Evolutionary conservation across 1,140 invertebrate genomes (phyloP).

Genomic region (Thalassaphorura encarpata): DNA sequence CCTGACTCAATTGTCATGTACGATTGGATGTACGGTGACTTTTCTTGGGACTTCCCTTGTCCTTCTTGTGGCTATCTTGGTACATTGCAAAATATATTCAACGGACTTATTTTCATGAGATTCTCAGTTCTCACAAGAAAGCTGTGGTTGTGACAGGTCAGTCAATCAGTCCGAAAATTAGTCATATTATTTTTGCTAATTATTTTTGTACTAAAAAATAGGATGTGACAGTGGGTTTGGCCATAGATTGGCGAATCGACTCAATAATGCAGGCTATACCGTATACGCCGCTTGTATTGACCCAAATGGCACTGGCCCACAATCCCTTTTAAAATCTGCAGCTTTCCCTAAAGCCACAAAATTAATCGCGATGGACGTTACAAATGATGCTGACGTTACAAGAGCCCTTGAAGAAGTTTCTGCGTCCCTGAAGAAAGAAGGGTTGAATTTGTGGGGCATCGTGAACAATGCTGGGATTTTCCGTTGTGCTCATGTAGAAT

Average conservation of each 20-base stretch:
- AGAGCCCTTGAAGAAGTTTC: constrained; percentile 13
- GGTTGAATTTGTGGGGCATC: constrained; percentile 64
- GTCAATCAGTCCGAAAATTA: neutral
- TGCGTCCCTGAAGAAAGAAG: constrained; percentile 14
- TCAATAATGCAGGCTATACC: constrained; percentile 39
- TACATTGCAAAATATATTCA: neutral
- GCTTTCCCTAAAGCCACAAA: constrained; percentile 33
- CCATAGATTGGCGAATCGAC: constrained; percentile 36
- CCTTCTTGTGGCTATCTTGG: neutral
- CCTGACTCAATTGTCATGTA: neutral
- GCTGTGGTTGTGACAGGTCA: neutral
- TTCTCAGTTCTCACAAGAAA: neutral
- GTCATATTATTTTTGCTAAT: neutral
- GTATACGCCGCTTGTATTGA: constrained; percentile 45
- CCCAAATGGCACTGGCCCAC: constrained; percentile 40
- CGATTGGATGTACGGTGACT: neutral
- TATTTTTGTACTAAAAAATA: constrained; percentile 11
- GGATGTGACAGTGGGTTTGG: constrained; percentile 41
- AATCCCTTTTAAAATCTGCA: constrained; percentile 34
- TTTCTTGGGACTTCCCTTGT: neutral
- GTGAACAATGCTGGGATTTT: constrained; percentile 71
- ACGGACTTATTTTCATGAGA: neutral
- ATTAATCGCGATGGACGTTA: constrained; percentile 37
- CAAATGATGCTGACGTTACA: constrained; percentile 35
- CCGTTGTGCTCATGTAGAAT: constrained; percentile 45